Evolutionary conservation across 2,113 vertebrate genomes (phyloP), one percentile per base, ranked within the genome.

Genomic region (Chaetura pelagica): DNA sequence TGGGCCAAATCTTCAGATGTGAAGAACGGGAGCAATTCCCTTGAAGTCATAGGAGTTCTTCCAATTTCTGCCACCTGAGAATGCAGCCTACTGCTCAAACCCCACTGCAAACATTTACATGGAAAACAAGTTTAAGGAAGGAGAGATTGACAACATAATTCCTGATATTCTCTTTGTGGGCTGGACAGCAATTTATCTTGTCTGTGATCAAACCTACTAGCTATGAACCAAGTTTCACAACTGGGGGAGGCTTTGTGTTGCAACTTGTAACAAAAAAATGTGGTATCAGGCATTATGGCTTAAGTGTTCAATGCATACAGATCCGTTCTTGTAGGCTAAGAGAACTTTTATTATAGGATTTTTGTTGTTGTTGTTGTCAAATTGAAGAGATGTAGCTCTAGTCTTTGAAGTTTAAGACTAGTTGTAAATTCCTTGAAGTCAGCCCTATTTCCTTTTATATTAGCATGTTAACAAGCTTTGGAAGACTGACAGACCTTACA

Each of bases 351-450:
- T 87, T 44, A 82, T 63, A 66, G 81, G 20, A 77, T 90, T 94
- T 88, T 72, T 52, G 34, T 83, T 94, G 85, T 92, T 85, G 94
- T 89, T 64, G 87, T 59, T 94, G 86, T 72, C 84, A 82, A 61
- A 84, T 66, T 69, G 92, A 93, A 89, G 90, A 91, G 92, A 97
- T 78, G 93, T 35, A 93, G 90, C 94, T 94, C 76, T 48, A 40
- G 87, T 94, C 98, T 98, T 98, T 98, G 98, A 98, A 98, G 98
- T 98, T 98, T 97, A 98, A 98, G 96, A 97, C 97, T 97, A 97
- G 98, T 97, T 98, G 98, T 98, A 98, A 98, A 98, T 98, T 98
- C 97, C 98, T 98, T 98, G 97, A 98, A 98, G 98, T 97, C 93
- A 94, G 57, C 95, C 96, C 94, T 97, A 97, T 97, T 98, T 98